These are phyloP conservation scores for Diachrysia chrysitis DNA, from an alignment of 2,888 invertebrate genomes.

Conservation along the genomic window DNA sequence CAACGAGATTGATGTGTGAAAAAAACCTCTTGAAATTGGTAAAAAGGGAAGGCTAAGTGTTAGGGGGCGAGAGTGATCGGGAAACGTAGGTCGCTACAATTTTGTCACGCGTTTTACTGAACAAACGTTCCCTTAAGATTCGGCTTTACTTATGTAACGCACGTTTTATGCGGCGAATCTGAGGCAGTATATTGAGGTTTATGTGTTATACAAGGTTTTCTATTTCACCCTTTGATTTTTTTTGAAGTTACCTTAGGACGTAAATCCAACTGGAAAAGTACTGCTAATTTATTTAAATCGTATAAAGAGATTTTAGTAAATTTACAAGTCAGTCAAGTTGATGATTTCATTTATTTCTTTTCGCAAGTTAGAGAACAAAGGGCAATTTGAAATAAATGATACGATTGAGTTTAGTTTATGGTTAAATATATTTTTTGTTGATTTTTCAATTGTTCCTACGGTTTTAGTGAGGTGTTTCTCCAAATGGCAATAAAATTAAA, in stretches of 20 bases:
- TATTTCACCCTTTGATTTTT: slow-evolving; percentile 56
- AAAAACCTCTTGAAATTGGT: slow-evolving; percentile 87
- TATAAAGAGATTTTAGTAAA: too few relatives aligned
- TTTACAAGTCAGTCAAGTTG: too few relatives aligned
- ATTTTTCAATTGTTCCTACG: too few relatives aligned
- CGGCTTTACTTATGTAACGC: slow-evolving; percentile 83
- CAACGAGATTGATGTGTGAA: slow-evolving; percentile 87
- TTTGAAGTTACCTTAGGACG: slow-evolving; percentile 10
- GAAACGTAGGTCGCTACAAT: slow-evolving; percentile 83
- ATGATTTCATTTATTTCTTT: too few relatives aligned
- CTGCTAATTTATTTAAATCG: background rate
- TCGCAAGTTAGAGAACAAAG: too few relatives aligned
- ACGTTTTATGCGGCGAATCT: slow-evolving; percentile 83
- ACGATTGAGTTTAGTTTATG: too few relatives aligned
- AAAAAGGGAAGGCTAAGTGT: slow-evolving; percentile 89
- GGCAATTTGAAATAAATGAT: too few relatives aligned
- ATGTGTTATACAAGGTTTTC: slow-evolving; percentile 74
- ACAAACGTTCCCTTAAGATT: slow-evolving; percentile 87
- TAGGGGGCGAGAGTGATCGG: slow-evolving; percentile 84
- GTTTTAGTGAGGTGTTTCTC: too few relatives aligned
- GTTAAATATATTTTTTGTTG: too few relatives aligned
- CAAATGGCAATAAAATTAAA: too few relatives aligned
- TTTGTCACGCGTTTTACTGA: slow-evolving; percentile 87
- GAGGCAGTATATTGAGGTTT: slow-evolving; percentile 74
- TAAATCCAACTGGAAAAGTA: background rate